These are phyloP conservation scores for Campylomormyrus tamandua DNA, from an alignment of 2,113 vertebrate genomes.

Conservation along the genomic window DNA sequence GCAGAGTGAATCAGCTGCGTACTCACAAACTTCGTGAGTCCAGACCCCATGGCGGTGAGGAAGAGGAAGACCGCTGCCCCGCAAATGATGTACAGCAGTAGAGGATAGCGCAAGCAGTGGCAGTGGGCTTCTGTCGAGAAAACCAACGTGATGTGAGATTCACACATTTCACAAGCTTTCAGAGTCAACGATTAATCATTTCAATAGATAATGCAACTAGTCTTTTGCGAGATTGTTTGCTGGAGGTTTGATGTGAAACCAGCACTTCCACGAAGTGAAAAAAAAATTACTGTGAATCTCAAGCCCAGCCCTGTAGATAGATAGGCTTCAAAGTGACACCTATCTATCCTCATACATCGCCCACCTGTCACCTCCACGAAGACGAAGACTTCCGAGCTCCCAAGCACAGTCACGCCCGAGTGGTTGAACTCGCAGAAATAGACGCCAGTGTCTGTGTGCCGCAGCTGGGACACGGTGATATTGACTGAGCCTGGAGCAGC, in stretches of 20 bases:
- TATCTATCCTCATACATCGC: neutral
- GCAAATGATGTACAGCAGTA: conserved; percentile 42
- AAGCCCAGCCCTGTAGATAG: neutral
- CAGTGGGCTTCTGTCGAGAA: conserved; percentile 34
- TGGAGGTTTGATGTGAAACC: neutral
- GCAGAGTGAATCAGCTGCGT: neutral
- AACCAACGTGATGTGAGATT: neutral
- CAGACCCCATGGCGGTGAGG: conserved; percentile 30
- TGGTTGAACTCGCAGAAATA: conserved; percentile 48
- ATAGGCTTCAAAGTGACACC: neutral
- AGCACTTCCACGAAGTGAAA: neutral
- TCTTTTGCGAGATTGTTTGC: neutral
- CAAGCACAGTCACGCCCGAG: neutral
- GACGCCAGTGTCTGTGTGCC: conserved; percentile 40
- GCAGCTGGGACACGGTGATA: conserved; percentile 36
- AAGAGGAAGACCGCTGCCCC: conserved; percentile 33
- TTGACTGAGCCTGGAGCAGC: conserved; percentile 34
- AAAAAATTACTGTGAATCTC: neutral
- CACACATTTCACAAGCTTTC: neutral
- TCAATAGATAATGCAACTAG: neutral
- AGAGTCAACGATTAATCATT: neutral
- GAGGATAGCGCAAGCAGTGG: conserved; percentile 35
- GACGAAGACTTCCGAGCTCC: conserved; percentile 33
- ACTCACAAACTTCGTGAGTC: conserved; percentile 45
- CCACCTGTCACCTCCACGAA: conserved; percentile 45